Base-by-base conservation (phyloP, 2,113 vertebrate genomes). In the Ancistrus triradiatus region DNA sequence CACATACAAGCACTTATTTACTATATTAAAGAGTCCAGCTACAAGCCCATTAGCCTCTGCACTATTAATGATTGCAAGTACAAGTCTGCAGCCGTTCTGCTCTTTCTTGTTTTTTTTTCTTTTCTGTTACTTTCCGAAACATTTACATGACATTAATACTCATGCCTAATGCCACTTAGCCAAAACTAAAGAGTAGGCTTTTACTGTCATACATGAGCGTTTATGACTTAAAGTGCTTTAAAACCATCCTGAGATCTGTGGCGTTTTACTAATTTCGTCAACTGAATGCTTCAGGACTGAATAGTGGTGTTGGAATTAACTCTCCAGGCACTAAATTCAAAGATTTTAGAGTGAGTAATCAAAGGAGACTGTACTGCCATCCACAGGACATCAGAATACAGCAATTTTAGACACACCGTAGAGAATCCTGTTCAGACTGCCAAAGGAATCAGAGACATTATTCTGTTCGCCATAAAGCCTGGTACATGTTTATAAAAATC, bases 331-430 rank as follows among this genome's bases (percentile, higher is more conserved):
- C 21, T 50, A 44, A 28, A 27, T 63, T 66, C 56, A 56, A 67
- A 70, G 57, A 33, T 37, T 18, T 6, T 27, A 59, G 8, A 17
- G 8, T 37, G 27, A n/a, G 8, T 10, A 47, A 35, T 47, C 63
- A 68, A 42, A 65, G 65, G 50, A 52, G 57, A 40, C 52, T 72
- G 43, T 75, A 65, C 65, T 69, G 53, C 74, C 74, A 65, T 58
- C 69, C 62, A 66, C 66, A 65, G 69, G 70, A 58, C 46, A 35
- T 37, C 38, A 52, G 28, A 10, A 64, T 59, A 61, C 68, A 51
- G n/a, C n/a, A n/a, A n/a, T n/a, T n/a, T n/a, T n/a, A n/a, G n/a
- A n/a, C n/a, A n/a, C n/a, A n/a, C n/a, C n/a, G n/a, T n/a, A n/a
- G n/a, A n/a, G n/a, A n/a, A n/a, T n/a, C n/a, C n/a, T n/a, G n/a